Evolutionary conservation across 1,140 invertebrate species (phyloP).

Genomic region (Camponotus pennsylvanicus): DNA sequence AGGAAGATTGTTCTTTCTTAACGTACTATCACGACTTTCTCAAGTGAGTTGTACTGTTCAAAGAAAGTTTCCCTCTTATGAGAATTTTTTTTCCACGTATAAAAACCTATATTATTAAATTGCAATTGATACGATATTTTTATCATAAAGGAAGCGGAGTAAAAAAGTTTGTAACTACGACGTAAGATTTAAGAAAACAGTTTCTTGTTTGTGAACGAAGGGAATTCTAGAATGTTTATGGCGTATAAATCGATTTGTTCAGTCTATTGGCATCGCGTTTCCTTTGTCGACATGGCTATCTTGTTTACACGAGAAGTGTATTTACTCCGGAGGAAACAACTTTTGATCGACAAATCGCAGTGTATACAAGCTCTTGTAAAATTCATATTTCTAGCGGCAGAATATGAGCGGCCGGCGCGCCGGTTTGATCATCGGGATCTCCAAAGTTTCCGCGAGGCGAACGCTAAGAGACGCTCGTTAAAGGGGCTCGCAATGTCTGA

Average conservation of each 20-base stretch:
- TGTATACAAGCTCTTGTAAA: constrained; percentile 23
- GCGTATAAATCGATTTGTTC: not conserved
- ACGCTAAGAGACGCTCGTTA: constrained; percentile 69
- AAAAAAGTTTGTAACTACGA: not conserved
- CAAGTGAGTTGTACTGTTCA: constrained; percentile 7
- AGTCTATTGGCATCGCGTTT: not conserved
- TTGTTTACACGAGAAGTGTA: not conserved
- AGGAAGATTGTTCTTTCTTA: constrained; percentile 12
- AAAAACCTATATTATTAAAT: constrained; percentile 5
- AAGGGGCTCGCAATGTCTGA: constrained; percentile 74
- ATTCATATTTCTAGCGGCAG: constrained; percentile 33
- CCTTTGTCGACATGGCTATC: not conserved
- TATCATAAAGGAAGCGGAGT: not conserved
- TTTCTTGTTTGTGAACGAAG: constrained; percentile 11
- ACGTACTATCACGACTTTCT: not conserved
- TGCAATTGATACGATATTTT: constrained; percentile 18
- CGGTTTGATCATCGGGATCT: constrained; percentile 59
- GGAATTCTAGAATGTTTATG: not conserved
- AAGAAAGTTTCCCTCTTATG: constrained; percentile 22
- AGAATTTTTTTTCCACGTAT: not conserved
- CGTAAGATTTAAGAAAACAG: constrained; percentile 2
- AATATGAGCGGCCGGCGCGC: not conserved
- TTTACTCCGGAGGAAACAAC: not conserved
- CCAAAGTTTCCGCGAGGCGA: constrained; percentile 67
- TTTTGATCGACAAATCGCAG: constrained; percentile 11